Evolutionary conservation across 2,888 invertebrate species (phyloP).

Genomic region (Oligia strigilis): DNA sequence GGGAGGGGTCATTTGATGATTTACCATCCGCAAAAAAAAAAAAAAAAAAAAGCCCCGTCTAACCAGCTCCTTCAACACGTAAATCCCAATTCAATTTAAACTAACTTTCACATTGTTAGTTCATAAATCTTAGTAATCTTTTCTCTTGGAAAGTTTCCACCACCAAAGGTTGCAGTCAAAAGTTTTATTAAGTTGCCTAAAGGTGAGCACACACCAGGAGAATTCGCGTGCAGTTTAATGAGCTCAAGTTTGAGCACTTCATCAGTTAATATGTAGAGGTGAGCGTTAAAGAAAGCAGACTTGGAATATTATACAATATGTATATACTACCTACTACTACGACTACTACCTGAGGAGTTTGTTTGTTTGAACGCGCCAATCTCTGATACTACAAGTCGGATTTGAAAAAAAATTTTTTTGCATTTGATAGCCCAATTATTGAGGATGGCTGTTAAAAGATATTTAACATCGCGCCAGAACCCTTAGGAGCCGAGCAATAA

Average conservation of each 20-base stretch:
- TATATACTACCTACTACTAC: background rate
- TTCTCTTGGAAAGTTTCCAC: slow-evolving; percentile 65
- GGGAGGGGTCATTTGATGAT: too few species aligned
- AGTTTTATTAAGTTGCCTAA: slow-evolving; percentile 82
- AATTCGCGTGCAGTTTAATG: background rate
- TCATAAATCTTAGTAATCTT: slow-evolving; percentile 62
- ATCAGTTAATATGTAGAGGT: background rate
- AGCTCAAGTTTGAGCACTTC: background rate
- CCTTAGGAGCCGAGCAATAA: too few species aligned
- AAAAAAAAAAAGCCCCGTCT: background rate
- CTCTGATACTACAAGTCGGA: too few species aligned
- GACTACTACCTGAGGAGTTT: background rate
- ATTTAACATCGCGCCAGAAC: too few species aligned
- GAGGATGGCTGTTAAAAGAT: too few species aligned
- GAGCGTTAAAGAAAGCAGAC: background rate
- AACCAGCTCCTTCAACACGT: slow-evolving; percentile 17
- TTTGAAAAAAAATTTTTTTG: too few species aligned
- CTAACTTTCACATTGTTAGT: slow-evolving; percentile 68
- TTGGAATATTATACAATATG: background rate
- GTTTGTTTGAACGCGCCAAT: background rate
- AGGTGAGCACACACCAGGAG: slow-evolving; percentile 61
- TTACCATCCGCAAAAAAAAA: too few species aligned
- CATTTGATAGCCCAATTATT: too few species aligned
- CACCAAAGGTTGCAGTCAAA: slow-evolving; percentile 78
- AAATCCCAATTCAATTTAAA: slow-evolving; percentile 69